Evolutionary conservation across 2,888 invertebrate genomes (phyloP), one percentile per base, ranked within the genome.

Genomic region (Cephalotes varians): DNA sequence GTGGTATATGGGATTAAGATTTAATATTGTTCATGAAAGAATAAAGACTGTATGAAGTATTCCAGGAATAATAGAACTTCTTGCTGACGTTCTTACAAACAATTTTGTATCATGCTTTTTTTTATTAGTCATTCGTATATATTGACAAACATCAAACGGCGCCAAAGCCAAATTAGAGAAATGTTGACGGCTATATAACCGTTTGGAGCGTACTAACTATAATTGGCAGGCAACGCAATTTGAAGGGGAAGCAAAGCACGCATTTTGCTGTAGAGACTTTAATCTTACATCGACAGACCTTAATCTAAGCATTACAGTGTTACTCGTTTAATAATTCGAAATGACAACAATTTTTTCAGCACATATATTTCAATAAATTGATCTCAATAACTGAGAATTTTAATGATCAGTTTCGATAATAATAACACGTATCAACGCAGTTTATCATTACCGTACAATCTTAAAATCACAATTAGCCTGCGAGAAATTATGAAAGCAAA

Each of bases 221-320:
- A 83, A 81, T 83, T 83, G 65, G 56, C 44, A 37, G n/a, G 44
- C 54, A 51, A 58, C 10, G 40, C 64, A 49, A 9, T 18, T 21
- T 31, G 12, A 31, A 74, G 25, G 0, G 7, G 4, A 47, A 40
- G 15, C 10, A 12, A 2, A 34, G 31, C 15, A 34, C 7, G 34
- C 7, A 31, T 28, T 54, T 60, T 2, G 5, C 25, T 62, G 47
- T 28, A 5, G 31, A 56, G 34, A 25, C 64, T 34, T 5, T 5
- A n/a, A n/a, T n/a, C n/a, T n/a, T n/a, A n/a, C n/a, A n/a, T 34
- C 56, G 31, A n/a, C 34, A 65, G 25, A 60, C 2, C 51, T 21
- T n/a, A 58, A 21, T 40, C 5, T 51, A n/a, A 21, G 5, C 21
- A 44, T 44, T 51, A 12, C 21, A 28, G 10, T 6, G 7, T 28